These are phyloP conservation scores for Tokudaia muenninki DNA, from an alignment of 2,797 vertebrate species.

Conservation along the genomic window DNA sequence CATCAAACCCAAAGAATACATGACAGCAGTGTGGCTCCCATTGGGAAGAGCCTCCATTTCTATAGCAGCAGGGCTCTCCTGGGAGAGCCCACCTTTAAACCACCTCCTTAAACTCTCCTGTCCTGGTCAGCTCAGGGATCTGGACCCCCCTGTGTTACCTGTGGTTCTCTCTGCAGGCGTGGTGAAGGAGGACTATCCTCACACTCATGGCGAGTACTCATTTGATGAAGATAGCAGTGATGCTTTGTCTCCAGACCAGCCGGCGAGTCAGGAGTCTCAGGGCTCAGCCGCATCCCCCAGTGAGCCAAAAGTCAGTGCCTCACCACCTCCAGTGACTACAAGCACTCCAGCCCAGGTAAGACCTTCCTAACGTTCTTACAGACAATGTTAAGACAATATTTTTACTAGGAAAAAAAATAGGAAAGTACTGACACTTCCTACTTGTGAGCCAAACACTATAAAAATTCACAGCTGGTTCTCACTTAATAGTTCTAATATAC, in stretches of 20 bases:
- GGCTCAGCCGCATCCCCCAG: conserved; percentile 91
- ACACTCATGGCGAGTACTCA: conserved; percentile 92
- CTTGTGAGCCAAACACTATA: neutral
- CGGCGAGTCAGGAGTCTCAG: conserved; percentile 93
- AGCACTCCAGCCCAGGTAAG: conserved; percentile 91
- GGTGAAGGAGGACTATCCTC: conserved; percentile 87
- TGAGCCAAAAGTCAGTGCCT: conserved; percentile 90
- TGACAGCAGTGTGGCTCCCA: no score
- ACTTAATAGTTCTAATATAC: neutral
- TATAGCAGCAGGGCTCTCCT: neutral
- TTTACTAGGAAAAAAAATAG: conserved; percentile 26
- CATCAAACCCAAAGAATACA: neutral
- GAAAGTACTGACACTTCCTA: neutral
- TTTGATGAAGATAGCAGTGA: conserved; percentile 97
- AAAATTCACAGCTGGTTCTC: conserved; percentile 36
- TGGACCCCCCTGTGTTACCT: conserved; percentile 20
- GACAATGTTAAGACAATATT: neutral
- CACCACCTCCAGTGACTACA: conserved; percentile 86
- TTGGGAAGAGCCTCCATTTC: neutral
- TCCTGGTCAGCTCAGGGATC: conserved; percentile 37
- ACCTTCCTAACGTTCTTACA: neutral
- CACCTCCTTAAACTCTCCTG: conserved; percentile 1
- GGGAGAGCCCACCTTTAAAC: neutral
- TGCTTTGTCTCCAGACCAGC: conserved; percentile 92
- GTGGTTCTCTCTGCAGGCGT: conserved; percentile 82